These are phyloP conservation scores for Coracopsis vasa DNA, from an alignment of 2,113 vertebrate species.

Conservation along the genomic window DNA sequence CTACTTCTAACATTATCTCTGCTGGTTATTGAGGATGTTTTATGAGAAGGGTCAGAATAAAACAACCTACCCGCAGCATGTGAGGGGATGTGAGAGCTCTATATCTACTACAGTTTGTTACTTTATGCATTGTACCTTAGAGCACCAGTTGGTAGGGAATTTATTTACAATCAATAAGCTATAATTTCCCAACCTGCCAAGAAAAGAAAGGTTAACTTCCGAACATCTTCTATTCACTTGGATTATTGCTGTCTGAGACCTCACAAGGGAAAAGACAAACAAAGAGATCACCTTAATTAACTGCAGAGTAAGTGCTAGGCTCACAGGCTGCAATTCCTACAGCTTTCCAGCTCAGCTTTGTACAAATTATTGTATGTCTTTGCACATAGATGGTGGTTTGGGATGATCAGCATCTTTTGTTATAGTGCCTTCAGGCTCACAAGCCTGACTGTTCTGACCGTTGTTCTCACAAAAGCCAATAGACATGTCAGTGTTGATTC, in stretches of 20 bases:
- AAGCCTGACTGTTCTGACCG: background rate
- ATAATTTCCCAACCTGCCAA: background rate
- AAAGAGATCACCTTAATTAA: conserved; percentile 44
- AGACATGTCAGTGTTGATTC: background rate
- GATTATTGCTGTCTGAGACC: background rate
- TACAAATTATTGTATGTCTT: background rate
- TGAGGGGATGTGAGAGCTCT: background rate
- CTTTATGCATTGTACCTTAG: background rate
- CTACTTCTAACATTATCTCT: background rate
- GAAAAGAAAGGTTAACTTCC: background rate
- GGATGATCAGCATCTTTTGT: background rate
- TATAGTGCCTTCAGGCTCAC: background rate
- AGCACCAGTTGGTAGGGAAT: background rate
- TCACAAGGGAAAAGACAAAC: background rate
- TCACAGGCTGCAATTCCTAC: background rate
- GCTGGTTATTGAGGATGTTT: background rate
- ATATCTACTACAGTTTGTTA: background rate
- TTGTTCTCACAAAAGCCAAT: background rate
- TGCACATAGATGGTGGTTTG: background rate
- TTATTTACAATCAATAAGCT: background rate
- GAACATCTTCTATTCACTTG: background rate
- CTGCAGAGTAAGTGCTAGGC: background rate
- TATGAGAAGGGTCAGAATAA: background rate
- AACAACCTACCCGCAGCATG: background rate
- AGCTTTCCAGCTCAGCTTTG: background rate